A percentile compares a stretch with the other conserved stretches of the same genome.
These are phyloP conservation scores for Carapus acus DNA, from an alignment of 2,797 vertebrate species.

Conservation along the genomic window DNA sequence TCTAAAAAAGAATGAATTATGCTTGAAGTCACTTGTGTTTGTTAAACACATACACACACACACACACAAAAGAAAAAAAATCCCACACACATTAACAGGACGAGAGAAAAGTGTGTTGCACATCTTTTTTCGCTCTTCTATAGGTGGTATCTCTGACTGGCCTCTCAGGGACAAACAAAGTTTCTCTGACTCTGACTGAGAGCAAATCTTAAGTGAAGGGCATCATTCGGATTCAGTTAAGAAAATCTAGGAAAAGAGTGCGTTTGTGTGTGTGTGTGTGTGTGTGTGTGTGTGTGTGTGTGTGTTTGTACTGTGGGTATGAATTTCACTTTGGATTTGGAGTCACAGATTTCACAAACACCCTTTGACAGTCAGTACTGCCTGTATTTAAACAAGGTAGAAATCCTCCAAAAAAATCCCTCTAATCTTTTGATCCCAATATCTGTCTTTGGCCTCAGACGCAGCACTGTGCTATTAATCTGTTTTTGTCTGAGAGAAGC, in stretches of 20 bases:
- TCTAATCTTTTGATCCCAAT: slow-evolving; percentile 72
- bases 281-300: slow-evolving; percentile 23
- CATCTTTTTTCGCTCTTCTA: too few relatives aligned
- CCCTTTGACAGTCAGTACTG: slow-evolving; percentile 64
- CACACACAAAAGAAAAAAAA: slow-evolving; percentile 16
- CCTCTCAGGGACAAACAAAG: too few relatives aligned
- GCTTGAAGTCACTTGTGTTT: too few relatives aligned
- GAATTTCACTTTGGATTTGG: slow-evolving; percentile 52
- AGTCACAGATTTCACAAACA: slow-evolving; percentile 64
- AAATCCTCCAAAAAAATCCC: slow-evolving; percentile 64
- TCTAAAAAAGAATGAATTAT: too few relatives aligned
- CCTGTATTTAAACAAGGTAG: slow-evolving; percentile 69
- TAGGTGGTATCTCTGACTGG: too few relatives aligned
- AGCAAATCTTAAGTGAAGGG: too few relatives aligned
- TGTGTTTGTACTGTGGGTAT: slow-evolving; percentile 42
- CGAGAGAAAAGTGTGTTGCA: too few relatives aligned
- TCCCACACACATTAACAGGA: too few relatives aligned
- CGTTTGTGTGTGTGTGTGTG: not conserved
- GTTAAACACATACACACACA: slow-evolving; percentile 34
- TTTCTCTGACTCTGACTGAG: too few relatives aligned
- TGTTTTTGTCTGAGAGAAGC: slow-evolving; percentile 59
- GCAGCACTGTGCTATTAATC: slow-evolving; percentile 64
- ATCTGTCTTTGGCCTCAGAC: slow-evolving; percentile 65
- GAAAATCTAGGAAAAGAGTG: too few relatives aligned
- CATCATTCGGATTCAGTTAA: too few relatives aligned